A percentile compares a stretch with the other conserved stretches of the same genome.
phyloP scores from a whole-genome alignment of 2,113 vertebrate species.

The Corvus moneduloides region DNA sequence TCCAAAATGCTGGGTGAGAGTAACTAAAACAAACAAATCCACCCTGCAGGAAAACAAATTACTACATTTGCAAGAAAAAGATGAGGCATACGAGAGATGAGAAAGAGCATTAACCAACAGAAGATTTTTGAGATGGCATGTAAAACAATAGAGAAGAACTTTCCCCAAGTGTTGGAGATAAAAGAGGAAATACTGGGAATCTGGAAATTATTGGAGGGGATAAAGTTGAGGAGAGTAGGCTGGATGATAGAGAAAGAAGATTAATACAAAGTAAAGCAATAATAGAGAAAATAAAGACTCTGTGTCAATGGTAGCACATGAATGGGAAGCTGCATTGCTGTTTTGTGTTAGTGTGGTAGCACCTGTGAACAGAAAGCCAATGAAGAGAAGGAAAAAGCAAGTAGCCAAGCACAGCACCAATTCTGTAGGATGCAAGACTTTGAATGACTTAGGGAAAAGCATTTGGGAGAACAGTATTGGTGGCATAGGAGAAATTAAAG shows the following conservation, averaged over 20 bases:
- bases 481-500: neutral
- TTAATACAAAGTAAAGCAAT: neutral
- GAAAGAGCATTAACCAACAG: neutral
- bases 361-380: neutral
- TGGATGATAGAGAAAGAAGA: neutral
- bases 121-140: neutral
- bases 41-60: conserved; percentile 24
- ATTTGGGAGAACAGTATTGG: neutral
- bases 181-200: neutral
- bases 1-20: conserved; percentile 33
- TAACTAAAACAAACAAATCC: conserved; percentile 47
- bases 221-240: neutral
- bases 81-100: neutral
- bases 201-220: neutral
- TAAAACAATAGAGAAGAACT: neutral
- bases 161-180: neutral
- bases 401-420: neutral
- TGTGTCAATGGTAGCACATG: neutral
- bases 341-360: neutral
- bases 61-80: conserved; percentile 12
- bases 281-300: neutral
- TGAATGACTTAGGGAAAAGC: neutral
- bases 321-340: neutral
- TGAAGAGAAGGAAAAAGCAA: neutral
- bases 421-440: neutral